These are phyloP conservation scores for Panopea generosa DNA, from an alignment of 2,888 invertebrate species.

Conservation along the genomic window DNA sequence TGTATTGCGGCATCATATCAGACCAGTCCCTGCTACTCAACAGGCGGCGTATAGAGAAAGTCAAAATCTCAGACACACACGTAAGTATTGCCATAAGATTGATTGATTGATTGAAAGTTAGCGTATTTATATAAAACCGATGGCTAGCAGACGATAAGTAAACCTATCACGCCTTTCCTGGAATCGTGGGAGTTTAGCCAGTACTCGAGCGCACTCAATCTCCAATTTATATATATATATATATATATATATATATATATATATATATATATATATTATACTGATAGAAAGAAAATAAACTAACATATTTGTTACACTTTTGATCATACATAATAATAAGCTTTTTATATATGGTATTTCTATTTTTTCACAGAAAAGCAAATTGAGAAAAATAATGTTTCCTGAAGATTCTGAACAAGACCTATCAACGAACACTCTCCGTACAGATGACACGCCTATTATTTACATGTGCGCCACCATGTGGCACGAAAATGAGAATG, in stretches of 20 bases:
- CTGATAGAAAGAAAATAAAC: too few relatives aligned
- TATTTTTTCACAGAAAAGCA: constrained; percentile 13
- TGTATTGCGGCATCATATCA: constrained; percentile 96
- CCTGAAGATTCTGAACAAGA: constrained; percentile 46
- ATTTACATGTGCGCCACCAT: constrained; percentile 85
- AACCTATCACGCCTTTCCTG: too few relatives aligned
- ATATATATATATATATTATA: too few relatives aligned
- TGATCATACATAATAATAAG: too few relatives aligned
- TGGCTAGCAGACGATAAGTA: too few relatives aligned
- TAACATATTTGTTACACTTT: too few relatives aligned
- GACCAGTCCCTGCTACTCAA: constrained; percentile 98
- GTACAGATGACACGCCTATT: constrained; percentile 69
- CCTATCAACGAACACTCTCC: constrained; percentile 42
- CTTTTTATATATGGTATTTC: too few relatives aligned
- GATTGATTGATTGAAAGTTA: neutral
- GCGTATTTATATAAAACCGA: too few relatives aligned
- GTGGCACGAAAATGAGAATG: constrained; percentile 84
- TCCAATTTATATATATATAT: too few relatives aligned
- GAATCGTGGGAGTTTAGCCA: too few relatives aligned
- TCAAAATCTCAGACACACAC: constrained; percentile 45
- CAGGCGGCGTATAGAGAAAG: constrained; percentile 91
- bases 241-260: too few relatives aligned
- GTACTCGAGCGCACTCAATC: too few relatives aligned
- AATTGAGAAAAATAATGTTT: constrained; percentile 29
- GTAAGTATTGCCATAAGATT: constrained; percentile 23